phyloP scores from a whole-genome alignment of 2,113 vertebrate genomes.

The Dasypus novemcinctus region DNA sequence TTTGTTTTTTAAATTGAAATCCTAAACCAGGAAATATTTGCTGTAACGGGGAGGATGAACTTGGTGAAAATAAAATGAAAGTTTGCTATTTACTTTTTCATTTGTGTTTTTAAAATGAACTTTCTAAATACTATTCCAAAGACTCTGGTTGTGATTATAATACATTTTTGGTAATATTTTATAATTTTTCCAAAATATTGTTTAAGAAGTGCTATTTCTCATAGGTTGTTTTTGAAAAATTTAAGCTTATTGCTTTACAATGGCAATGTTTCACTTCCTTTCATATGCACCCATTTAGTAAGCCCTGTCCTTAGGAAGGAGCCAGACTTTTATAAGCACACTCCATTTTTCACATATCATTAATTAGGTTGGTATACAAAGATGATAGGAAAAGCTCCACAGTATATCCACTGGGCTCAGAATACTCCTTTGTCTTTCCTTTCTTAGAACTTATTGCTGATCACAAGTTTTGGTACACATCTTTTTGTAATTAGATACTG shows the following conservation, averaged over 20 bases:
- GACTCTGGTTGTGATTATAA: conserved; percentile 47
- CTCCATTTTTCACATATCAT: conserved; percentile 54
- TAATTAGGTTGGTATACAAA: conserved; percentile 42
- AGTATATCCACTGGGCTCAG: conserved; percentile 67
- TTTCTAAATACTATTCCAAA: conserved; percentile 73
- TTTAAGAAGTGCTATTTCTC: conserved; percentile 80
- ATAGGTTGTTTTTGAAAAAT: conserved; percentile 63
- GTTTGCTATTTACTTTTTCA: conserved; percentile 36
- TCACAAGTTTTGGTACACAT: not conserved
- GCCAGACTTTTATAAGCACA: conserved; percentile 73
- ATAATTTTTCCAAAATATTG: conserved; percentile 67
- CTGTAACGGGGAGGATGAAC: conserved; percentile 59
- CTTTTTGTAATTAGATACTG: not conserved
- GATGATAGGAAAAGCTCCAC: conserved; percentile 50
- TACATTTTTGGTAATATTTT: conserved; percentile 69
- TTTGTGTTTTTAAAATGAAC: conserved; percentile 67
- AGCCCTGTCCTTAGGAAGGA: conserved; percentile 71
- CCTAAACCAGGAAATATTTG: conserved; percentile 71
- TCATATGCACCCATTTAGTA: conserved; percentile 73
- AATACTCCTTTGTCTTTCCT: conserved; percentile 69
- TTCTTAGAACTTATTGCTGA: not conserved
- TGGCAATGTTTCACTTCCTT: conserved; percentile 59
- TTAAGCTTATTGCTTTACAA: conserved; percentile 71
- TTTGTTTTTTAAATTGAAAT: conserved; percentile 4
- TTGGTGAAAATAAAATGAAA: conserved; percentile 60